Evolutionary conservation across 2,797 vertebrate species (phyloP).

Genomic region (Neomorphus geoffroyi): DNA sequence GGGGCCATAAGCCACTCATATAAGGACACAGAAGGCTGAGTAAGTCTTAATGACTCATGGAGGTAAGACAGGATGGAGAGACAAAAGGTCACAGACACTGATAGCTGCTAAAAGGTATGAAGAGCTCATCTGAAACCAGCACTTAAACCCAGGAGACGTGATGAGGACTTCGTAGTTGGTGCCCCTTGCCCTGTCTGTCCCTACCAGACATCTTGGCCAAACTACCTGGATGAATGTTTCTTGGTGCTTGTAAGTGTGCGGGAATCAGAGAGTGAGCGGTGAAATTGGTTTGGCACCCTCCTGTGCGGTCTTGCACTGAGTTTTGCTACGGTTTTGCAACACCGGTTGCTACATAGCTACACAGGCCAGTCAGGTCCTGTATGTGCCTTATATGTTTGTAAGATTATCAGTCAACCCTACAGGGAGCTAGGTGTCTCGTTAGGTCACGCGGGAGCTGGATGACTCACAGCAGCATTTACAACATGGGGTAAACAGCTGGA

Average conservation of each 20-base stretch:
- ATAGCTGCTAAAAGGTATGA: background rate
- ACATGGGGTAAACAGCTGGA: conserved; percentile 17
- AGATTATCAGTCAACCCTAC: conserved; percentile 10
- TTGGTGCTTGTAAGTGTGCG: background rate
- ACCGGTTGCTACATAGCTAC: background rate
- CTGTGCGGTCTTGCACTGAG: background rate
- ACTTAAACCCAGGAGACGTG: background rate
- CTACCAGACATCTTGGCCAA: background rate
- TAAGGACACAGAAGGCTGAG: conserved; percentile 2
- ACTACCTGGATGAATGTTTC: background rate
- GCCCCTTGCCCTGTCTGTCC: background rate
- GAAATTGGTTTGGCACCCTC: background rate
- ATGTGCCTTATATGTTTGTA: background rate
- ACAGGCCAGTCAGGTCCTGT: background rate
- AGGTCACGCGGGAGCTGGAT: background rate
- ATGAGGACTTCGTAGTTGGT: background rate
- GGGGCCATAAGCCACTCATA: background rate
- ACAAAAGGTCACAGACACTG: background rate
- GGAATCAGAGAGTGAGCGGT: background rate
- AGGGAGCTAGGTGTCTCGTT: background rate
- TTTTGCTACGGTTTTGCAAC: conserved; percentile 10
- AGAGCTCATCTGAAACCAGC: background rate
- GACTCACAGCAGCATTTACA: conserved; percentile 55
- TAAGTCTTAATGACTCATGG: background rate
- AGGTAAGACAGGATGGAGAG: background rate